Percentiles rank a stretch among this genome's conserved stretches.
Evolutionary conservation across 1,140 invertebrate species (phyloP).

Genomic region (Bactericera cockerelli): DNA sequence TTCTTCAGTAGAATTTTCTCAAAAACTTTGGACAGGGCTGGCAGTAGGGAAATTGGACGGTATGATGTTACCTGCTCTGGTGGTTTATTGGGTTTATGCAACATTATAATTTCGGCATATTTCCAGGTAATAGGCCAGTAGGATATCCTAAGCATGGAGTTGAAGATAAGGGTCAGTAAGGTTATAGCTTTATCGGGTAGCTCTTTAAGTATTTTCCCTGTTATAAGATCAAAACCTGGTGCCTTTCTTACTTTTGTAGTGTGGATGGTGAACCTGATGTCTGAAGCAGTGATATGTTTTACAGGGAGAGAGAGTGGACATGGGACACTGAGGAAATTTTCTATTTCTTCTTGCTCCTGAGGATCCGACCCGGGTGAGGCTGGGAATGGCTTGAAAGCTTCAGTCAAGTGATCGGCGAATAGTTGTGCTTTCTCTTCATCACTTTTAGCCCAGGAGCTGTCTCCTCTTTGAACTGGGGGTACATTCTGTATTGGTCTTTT

Average conservation of each 20-base stretch:
- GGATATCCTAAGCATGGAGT: conserved; percentile 6
- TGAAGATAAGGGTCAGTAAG: conserved; percentile 5
- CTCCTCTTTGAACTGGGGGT: neutral
- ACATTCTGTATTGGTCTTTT: neutral
- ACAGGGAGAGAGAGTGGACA: neutral
- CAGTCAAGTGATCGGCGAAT: conserved; percentile 3
- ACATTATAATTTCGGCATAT: conserved; percentile 25
- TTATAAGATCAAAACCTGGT: conserved; percentile 8
- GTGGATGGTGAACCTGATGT: neutral
- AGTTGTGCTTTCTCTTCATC: too few species aligned
- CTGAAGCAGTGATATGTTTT: neutral
- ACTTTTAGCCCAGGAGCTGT: conserved; percentile 5
- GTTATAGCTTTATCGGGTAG: conserved; percentile 5
- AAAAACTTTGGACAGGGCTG: conserved; percentile 24
- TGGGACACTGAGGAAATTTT: neutral
- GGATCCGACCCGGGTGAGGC: neutral
- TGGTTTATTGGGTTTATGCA: conserved; percentile 24
- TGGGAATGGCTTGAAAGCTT: neutral
- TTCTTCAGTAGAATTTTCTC: conserved; percentile 24
- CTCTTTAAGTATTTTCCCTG: neutral
- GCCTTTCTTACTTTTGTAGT: neutral
- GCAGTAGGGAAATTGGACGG: conserved; percentile 26
- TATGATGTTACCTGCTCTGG: conserved; percentile 22
- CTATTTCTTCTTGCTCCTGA: neutral
- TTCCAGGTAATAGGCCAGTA: conserved; percentile 23